These are phyloP conservation scores for Micronycteris hirsuta DNA, from an alignment of 2,113 vertebrate genomes.

Conservation along the genomic window DNA sequence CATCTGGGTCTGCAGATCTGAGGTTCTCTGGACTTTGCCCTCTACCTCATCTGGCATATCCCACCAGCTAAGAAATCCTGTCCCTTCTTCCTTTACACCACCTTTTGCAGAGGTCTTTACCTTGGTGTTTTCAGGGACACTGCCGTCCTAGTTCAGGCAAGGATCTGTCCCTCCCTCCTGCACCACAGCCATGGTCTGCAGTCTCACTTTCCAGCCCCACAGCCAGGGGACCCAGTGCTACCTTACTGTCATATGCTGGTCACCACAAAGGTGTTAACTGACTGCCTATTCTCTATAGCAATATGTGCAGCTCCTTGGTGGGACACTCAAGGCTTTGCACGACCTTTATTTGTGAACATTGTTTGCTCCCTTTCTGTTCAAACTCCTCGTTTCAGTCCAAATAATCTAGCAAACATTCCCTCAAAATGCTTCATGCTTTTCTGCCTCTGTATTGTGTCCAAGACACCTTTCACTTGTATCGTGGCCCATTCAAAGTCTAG, in stretches of 20 bases:
- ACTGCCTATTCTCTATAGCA: not conserved
- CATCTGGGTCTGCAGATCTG: not conserved
- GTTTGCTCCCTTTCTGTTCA: not conserved
- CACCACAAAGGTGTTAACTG: not conserved
- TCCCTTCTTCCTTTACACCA: not conserved
- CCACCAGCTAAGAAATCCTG: not conserved
- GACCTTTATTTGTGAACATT: not conserved
- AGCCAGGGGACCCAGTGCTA: accelerated
- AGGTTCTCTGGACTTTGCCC: not conserved
- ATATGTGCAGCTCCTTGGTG: not conserved
- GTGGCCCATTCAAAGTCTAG: not conserved
- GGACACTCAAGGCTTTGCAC: not conserved
- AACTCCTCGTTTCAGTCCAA: not conserved
- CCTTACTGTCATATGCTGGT: not conserved
- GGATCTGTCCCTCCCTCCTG: not conserved
- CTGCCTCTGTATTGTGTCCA: not conserved
- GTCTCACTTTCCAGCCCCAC: not conserved
- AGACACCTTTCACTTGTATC: not conserved
- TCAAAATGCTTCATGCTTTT: not conserved
- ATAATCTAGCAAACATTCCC: not conserved
- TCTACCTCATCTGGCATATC: not conserved
- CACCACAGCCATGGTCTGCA: not conserved
- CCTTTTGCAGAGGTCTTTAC: not conserved
- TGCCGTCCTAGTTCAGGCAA: not conserved
- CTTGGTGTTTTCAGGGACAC: not conserved